A percentile compares a stretch with the other conserved stretches of the same genome.
Evolutionary conservation across 2,797 vertebrate species (phyloP).

Genomic region (Melanotaenia nigrans): DNA sequence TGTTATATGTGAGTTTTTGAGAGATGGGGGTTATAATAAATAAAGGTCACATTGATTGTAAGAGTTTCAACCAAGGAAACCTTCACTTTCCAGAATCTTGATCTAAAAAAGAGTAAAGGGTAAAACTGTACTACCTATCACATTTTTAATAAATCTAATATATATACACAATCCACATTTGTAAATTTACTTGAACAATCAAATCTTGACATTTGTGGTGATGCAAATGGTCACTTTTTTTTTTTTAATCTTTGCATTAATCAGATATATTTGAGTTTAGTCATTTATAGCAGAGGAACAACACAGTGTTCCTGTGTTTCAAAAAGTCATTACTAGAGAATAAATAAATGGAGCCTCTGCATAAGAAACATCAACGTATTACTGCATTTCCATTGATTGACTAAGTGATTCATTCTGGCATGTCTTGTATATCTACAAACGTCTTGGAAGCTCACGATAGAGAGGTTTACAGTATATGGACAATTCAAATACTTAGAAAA

Average conservation of each 20-base stretch:
- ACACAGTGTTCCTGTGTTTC: too few species aligned
- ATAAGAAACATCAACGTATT: not conserved
- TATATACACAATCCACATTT: conserved; percentile 16
- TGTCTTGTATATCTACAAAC: not conserved
- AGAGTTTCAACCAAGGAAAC: conserved; percentile 75
- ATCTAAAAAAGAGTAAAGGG: conserved; percentile 71
- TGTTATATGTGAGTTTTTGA: conserved; percentile 85
- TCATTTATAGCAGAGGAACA: not conserved
- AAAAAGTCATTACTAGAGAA: too few species aligned
- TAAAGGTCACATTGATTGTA: conserved; percentile 84
- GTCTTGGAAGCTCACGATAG: not conserved
- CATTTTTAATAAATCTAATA: conserved; percentile 27
- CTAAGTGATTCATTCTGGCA: not conserved
- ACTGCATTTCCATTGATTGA: not conserved
- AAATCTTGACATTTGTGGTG: not conserved
- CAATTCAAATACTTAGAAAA: not conserved
- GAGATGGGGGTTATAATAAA: conserved; percentile 84
- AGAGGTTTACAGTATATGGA: not conserved
- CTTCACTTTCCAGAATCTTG: conserved; percentile 72
- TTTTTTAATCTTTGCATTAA: not conserved
- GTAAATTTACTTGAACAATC: conserved; percentile 20
- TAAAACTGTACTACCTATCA: conserved; percentile 46
- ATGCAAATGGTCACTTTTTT: conserved; percentile 4
- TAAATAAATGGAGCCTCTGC: not conserved
- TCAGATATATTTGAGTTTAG: not conserved